Evolutionary conservation across 2,888 invertebrate species (phyloP), one percentile per base, ranked within the genome.

Genomic region (Resseliella maxima): DNA sequence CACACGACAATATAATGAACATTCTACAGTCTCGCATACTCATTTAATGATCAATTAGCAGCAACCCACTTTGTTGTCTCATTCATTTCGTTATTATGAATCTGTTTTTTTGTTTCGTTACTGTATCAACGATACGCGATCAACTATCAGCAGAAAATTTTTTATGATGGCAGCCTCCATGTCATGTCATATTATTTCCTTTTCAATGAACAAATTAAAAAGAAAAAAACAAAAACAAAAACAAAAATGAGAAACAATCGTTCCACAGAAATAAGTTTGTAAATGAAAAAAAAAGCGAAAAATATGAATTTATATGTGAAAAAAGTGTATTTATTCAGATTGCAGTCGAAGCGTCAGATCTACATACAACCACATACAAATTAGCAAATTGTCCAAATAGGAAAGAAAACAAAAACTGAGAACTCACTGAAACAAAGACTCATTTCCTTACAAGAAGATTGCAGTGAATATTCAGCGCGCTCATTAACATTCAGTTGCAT

Each of bases 21-120:
- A 81, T 8, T 8, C 46, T 50, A 18, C 46, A 15, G 46, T 38
- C 38, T 83, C 46, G 83, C 83, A 38, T n/a, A 83, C 24, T 38
- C n/a, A 83, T 83, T 83, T 83, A 83, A 83, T 83, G 83, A 83
- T 83, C 83, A 83, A 83, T 83, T 83, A 83, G 83, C 83, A 38
- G 38, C 83, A 83, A 38, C 83, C 83, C 83, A 83, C 83, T 83
- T 83, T 15, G 72, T 8, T 35, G 72, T 83, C 83, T 38, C 83
- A 83, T 3, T 59, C 64, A 31, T 24, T 59, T 59, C 59, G 59
- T 8, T 50, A 27, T 27, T 24, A 64, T 46, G 15, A 46, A 12
- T 12, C 8, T 46, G 15, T 8, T 46, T 46, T 12, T 3, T 59
- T 27, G 18, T 24, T 59, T 59, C 59, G 59, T 8, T 50, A 27